These are phyloP conservation scores for Endomychus coccineus DNA, from an alignment of 2,888 invertebrate genomes.

Conservation along the genomic window DNA sequence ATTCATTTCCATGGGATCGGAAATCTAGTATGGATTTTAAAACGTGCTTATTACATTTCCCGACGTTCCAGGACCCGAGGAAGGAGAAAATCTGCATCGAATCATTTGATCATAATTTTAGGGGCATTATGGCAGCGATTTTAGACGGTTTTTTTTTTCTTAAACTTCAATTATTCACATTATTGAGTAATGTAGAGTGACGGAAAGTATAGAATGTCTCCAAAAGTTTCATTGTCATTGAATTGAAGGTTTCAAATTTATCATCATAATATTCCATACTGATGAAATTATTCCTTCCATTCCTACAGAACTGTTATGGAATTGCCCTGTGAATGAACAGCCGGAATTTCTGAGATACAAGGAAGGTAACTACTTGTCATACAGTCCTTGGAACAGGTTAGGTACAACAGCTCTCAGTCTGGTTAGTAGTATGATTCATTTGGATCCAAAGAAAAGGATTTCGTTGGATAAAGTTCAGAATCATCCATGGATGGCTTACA, in stretches of 20 bases:
- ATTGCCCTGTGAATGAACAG: slow-evolving; percentile 66
- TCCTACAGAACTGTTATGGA: slow-evolving; percentile 97
- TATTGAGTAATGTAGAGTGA: no score
- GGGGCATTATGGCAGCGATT: no score
- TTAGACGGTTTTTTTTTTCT: no score
- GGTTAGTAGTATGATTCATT: slow-evolving; percentile 65
- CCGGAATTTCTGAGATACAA: slow-evolving; percentile 70
- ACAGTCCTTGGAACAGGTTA: slow-evolving; percentile 75
- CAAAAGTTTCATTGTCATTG: slow-evolving; percentile 2
- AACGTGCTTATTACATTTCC: no score
- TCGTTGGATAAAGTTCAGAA: slow-evolving; percentile 59
- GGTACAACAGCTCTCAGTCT: slow-evolving; percentile 68
- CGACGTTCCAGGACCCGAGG: no score
- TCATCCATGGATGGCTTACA: slow-evolving; percentile 64
- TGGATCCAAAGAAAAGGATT: slow-evolving; percentile 59
- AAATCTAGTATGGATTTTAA: no score
- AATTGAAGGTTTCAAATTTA: background rate
- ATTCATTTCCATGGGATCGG: no score
- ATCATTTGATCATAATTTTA: no score
- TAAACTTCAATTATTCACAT: no score
- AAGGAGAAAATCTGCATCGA: no score
- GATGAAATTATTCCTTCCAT: background rate
- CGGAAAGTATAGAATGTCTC: no score
- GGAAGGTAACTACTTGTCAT: slow-evolving; percentile 55
- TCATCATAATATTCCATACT: no score